Conservation (phyloP, 2,113 vertebrate species). For the Tringa solitaria region DNA sequence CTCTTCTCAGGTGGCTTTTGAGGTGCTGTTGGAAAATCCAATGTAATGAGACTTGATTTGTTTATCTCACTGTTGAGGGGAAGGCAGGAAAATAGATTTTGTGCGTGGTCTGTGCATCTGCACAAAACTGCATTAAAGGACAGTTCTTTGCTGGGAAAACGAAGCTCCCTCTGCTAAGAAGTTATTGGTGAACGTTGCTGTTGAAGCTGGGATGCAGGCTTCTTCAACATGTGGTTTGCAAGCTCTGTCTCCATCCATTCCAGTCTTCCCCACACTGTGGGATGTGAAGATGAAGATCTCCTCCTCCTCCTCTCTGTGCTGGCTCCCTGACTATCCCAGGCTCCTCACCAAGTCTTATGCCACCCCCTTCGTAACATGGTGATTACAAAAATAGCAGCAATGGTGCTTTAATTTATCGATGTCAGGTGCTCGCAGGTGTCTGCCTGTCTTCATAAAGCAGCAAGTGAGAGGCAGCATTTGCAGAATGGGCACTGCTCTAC, state of each 20-base stretch:
- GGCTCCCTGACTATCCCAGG: neutral
- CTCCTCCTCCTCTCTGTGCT: neutral
- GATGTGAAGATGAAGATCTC: neutral
- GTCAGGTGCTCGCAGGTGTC: accelerated
- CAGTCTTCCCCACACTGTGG: accelerated
- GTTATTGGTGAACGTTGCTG: neutral
- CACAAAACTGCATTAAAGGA: neutral
- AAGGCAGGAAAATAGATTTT: neutral
- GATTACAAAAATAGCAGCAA: neutral
- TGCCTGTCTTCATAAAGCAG: neutral
- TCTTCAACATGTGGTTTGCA: neutral
- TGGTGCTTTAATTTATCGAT: neutral
- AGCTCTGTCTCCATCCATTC: neutral
- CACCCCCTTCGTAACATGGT: accelerated
- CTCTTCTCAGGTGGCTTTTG: neutral
- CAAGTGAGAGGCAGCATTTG: accelerated
- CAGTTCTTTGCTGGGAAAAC: neutral
- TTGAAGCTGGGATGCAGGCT: neutral
- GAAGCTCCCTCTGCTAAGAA: neutral
- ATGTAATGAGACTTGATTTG: neutral
- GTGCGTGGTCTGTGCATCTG: neutral
- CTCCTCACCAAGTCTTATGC: neutral
- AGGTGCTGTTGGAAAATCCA: neutral
- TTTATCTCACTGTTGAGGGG: accelerated
- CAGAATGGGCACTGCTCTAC: accelerated